A percentile compares a stretch with the other conserved stretches of the same genome.
Conservation (phyloP, 2,888 invertebrate species). For the Pardosa pseudoannulata region DNA sequence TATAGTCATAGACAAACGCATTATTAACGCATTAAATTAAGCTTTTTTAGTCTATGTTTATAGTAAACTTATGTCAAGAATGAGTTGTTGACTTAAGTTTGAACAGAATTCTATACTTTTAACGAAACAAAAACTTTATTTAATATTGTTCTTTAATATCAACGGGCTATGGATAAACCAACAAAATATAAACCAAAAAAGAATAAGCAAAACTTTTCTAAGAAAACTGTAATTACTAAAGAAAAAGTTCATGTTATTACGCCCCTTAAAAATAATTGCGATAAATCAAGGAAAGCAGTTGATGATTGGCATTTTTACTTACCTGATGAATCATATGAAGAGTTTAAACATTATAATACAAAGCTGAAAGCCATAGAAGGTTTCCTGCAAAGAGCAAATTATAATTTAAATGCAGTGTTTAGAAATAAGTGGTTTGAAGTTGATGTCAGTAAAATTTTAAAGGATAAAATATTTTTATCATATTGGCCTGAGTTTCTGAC, state of each 20-base stretch:
- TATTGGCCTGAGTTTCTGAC: slow-evolving; percentile 83
- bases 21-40: too few relatives aligned
- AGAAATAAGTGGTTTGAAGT: slow-evolving; percentile 74
- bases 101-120: too few relatives aligned
- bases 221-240: background rate
- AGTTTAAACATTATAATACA: slow-evolving; percentile 31
- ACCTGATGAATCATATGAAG: slow-evolving; percentile 81
- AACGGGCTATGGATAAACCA: slow-evolving; percentile 12
- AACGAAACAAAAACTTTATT: too few relatives aligned
- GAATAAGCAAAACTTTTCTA: slow-evolving; percentile 25
- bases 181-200: slow-evolving; percentile 20
- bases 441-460: slow-evolving; percentile 55
- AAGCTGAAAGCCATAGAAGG: slow-evolving; percentile 81
- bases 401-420: slow-evolving; percentile 76
- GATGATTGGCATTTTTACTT: slow-evolving; percentile 88
- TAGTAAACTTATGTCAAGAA: too few relatives aligned
- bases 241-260: background rate
- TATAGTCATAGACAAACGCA: too few relatives aligned
- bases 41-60: too few relatives aligned
- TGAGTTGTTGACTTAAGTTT: too few relatives aligned
- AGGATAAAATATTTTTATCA: slow-evolving; percentile 78
- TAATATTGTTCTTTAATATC: too few relatives aligned
- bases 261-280: background rate
- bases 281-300: background rate
- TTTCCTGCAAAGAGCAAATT: slow-evolving; percentile 80